Evolutionary conservation across 2,797 vertebrate species (phyloP), one percentile per base, ranked within the genome.

Genomic region (Sebastes variabilis): DNA sequence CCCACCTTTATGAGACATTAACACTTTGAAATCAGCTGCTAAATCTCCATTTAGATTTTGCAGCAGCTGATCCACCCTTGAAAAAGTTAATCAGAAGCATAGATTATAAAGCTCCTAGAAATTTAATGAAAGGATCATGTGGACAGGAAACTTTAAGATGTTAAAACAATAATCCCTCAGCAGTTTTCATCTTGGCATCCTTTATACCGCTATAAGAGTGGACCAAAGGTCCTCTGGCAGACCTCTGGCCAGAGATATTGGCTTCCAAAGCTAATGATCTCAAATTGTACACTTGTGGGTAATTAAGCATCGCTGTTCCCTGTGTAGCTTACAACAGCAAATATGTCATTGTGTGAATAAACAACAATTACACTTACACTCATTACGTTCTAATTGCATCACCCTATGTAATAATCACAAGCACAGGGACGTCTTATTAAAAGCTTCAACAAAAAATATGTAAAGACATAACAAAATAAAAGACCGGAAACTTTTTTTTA

Each of bases 311-410:
- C 27, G 64, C 81, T 80, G 84, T 87, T 92, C 79, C 84, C 80
- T 75, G 64, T 77, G 88, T 88, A 90, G 87, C 87, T 89, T 79
- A 89, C 87, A 87, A 89, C 84, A 91, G 90, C 91, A 94, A 95
- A 95, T 94, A 89, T 94, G 91, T 91, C 92, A 93, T 83, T 92
- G 88, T 80, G 69, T 86, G 79, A 95, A 92, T 90, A 93, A 95
- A 94, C 91, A 95, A 89, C 91, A 94, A 90, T 95, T 93, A 92
- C 75, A 89, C 79, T 90, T 88, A 89, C 84, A 83, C 87, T 89
- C 78, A 91, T 94, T 94, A 83, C 60, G 20, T 73, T 68, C 79
- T 91, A 92, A 94, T 93, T 95, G 91, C 92, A 94, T 94, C 90
- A 95, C 89, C 79, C 68, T 32, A 74, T 85, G 81, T 49, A 66